These are phyloP conservation scores for Lordiphosa clarofinis DNA, from an alignment of 1,140 invertebrate genomes.

Conservation along the genomic window DNA sequence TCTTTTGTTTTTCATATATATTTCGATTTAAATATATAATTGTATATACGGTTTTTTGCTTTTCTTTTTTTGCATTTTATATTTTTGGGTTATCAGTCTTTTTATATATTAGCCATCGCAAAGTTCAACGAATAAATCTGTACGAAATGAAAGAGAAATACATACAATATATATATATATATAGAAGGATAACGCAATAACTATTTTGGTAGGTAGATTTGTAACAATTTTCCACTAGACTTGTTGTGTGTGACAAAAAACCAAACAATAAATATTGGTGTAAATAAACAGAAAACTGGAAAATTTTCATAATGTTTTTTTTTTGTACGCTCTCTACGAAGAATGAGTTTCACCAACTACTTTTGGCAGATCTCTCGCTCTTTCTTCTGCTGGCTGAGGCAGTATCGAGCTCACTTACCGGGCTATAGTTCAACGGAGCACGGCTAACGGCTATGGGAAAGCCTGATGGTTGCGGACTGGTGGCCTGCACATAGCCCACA, in stretches of 20 bases:
- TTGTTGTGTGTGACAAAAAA: conserved; percentile 9
- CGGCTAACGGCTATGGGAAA: conserved; percentile 95
- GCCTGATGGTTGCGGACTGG: conserved; percentile 93
- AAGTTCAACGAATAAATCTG: conserved; percentile 80
- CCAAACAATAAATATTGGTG: too few species aligned
- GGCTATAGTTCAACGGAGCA: conserved; percentile 93
- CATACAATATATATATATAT: conserved; percentile 64
- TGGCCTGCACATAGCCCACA: conserved; percentile 94
- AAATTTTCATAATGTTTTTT: too few species aligned
- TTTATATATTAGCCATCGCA: conserved; percentile 80
- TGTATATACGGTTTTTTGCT: conserved; percentile 45
- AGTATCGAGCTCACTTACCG: conserved; percentile 83
- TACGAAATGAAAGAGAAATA: conserved; percentile 78
- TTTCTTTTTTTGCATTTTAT: conserved; percentile 53
- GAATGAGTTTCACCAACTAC: too few species aligned
- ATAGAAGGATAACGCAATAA: conserved; percentile 67
- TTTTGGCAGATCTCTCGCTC: conserved; percentile 14
- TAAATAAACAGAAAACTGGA: too few species aligned
- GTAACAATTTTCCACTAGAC: not conserved
- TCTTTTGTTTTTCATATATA: conserved; percentile 49
- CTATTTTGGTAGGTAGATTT: conserved; percentile 7
- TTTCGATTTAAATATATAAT: conserved; percentile 65
- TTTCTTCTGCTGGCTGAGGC: conserved; percentile 1
- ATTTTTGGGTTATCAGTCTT: conserved; percentile 76
- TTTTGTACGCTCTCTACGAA: conserved; percentile 11